These are phyloP conservation scores for Forbesichthys agassizii DNA, from an alignment of 2,113 vertebrate species.

Conservation along the genomic window DNA sequence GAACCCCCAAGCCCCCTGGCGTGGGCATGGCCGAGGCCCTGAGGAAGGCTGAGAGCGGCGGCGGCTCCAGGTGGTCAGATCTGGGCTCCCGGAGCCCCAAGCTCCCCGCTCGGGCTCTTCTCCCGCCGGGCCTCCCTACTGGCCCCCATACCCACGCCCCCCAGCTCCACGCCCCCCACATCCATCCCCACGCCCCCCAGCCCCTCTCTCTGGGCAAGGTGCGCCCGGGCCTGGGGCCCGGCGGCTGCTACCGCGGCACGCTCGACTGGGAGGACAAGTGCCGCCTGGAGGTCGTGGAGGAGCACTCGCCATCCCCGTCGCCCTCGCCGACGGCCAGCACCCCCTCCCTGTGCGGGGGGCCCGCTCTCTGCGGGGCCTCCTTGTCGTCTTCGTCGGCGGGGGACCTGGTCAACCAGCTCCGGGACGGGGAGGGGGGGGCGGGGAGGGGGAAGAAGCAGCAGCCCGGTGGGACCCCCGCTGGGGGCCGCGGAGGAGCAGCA, in stretches of 20 bases:
- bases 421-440: constrained; percentile 61
- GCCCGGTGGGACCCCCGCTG: constrained; percentile 46
- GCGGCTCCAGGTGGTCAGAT: constrained; percentile 67
- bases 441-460: constrained; percentile 56
- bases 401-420: constrained; percentile 66
- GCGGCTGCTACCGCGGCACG: constrained; percentile 78
- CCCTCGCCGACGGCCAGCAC: constrained; percentile 73
- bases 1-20: constrained; percentile 61
- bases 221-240: constrained; percentile 64
- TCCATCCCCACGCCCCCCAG: constrained; percentile 62
- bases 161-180: no score
- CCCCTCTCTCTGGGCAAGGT: constrained; percentile 71
- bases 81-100: constrained; percentile 70
- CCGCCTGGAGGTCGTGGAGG: constrained; percentile 85
- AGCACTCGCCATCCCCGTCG: constrained; percentile 81
- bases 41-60: constrained; percentile 59
- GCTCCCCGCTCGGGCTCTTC: constrained; percentile 51
- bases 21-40: constrained; percentile 60
- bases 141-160: constrained; percentile 65
- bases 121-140: constrained; percentile 42
- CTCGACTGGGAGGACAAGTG: constrained; percentile 83
- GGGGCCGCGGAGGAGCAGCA: constrained; percentile 42
- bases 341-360: constrained; percentile 76
- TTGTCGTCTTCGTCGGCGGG: constrained; percentile 18
- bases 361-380: constrained; percentile 64